Evolutionary conservation across 35 echinoderm and acorn worm species (phyloP).

Genomic region (Anneissia japonica): DNA sequence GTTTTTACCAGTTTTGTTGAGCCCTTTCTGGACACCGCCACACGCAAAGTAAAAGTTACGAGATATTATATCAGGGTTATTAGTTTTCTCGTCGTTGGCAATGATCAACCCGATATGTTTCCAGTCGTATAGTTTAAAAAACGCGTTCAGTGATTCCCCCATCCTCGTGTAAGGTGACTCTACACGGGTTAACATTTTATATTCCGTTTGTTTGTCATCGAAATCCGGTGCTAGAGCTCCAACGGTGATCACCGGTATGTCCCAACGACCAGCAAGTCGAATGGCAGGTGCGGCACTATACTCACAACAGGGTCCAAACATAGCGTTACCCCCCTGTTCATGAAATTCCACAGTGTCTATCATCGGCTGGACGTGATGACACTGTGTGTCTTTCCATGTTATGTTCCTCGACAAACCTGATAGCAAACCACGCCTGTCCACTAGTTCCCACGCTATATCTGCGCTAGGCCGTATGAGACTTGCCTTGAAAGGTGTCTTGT

Average conservation of each 20-base stretch:
- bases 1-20: not conserved
- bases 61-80: not conserved
- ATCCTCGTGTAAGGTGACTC: not conserved
- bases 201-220: not conserved
- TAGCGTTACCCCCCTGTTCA: not conserved
- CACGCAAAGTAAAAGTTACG: not conserved
- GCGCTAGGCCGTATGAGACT: not conserved
- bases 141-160: not conserved
- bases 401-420: not conserved
- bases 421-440: not conserved
- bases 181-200: not conserved
- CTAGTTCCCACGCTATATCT: not conserved
- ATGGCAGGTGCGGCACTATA: conserved; percentile 12
- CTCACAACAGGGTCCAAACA: conserved; percentile 40
- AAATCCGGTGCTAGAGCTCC: conserved; percentile 12
- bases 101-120: not conserved
- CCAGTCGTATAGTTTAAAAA: not conserved
- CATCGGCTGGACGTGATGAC: not conserved
- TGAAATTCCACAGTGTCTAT: not conserved
- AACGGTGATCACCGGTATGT: conserved; percentile 44
- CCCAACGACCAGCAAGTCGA: conserved; percentile 31
- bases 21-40: not conserved
- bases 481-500: not conserved
- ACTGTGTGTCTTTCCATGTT: not conserved
- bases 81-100: not conserved